Conservation (phyloP, 2,113 vertebrate species). For the Coracopsis vasa region DNA sequence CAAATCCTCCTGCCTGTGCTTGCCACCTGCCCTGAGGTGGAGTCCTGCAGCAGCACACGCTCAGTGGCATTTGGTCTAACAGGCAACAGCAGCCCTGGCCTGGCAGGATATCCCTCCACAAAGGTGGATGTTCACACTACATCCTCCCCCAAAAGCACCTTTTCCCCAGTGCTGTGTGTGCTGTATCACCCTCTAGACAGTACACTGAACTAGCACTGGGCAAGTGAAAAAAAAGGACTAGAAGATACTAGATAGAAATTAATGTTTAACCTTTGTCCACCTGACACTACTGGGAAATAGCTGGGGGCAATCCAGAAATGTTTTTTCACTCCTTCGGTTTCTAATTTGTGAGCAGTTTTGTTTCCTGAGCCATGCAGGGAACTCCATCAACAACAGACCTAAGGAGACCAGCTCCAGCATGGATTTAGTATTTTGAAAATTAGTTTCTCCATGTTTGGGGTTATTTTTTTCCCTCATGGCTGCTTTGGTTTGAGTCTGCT, state of each 20-base stretch:
- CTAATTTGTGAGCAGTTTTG: neutral
- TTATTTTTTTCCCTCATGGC: neutral
- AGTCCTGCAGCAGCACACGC: fast-evolving
- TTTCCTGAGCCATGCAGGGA: neutral
- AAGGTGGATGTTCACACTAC: fast-evolving
- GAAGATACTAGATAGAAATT: neutral
- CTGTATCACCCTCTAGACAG: neutral
- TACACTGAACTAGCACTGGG: neutral
- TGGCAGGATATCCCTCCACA: neutral
- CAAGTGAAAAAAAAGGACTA: neutral
- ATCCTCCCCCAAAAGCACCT: neutral
- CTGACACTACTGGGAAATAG: neutral
- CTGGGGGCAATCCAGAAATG: neutral
- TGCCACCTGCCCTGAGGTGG: neutral
- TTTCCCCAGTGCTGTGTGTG: fast-evolving
- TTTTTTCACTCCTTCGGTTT: neutral
- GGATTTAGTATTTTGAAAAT: neutral
- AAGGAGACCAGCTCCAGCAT: neutral
- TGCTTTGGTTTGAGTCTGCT: neutral
- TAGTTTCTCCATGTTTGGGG: neutral
- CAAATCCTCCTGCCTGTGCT: neutral
- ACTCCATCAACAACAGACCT: neutral
- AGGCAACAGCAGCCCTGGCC: neutral
- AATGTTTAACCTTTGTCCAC: neutral
- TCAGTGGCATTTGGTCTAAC: neutral